Evolutionary conservation across 2,888 invertebrate genomes (phyloP), one percentile per base, ranked within the genome.

Genomic region (Pimpla rufipes): DNA sequence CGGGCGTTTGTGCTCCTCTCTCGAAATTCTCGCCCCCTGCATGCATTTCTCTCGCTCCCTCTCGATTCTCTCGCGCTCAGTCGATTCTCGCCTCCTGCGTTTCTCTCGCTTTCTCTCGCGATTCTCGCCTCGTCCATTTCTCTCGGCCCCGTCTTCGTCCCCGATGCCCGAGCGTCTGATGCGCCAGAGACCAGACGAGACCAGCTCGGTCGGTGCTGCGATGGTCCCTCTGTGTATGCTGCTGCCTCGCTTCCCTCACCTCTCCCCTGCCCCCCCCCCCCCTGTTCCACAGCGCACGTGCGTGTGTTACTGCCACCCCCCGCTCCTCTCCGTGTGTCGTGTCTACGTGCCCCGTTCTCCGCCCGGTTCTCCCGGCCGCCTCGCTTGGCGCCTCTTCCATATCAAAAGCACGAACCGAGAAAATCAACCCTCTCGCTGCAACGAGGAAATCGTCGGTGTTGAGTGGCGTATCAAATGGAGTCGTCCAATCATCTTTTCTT

Each of bases 1-100:
- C 89, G 89, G 87, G 87, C 87, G 88, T 87, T 85, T 88, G 81
- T 86, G 86, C 88, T 88, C 87, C 88, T 86, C 87, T 42, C 66
- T 42, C 10, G 1, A 21, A 10, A 13, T 37, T 59, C 37, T 59
- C 59, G 59, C 37, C 16, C n/a, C 16, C 5, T 59, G 57, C 42
- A 67, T 59, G 57, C 42, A 67, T 79, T 79, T 79, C 71, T 79
- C 71, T 37, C 62, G 71, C 71, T 71, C 88, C 85, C 87, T 42
- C 66, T 42, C 10, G 1, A 21, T 4, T 6, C n/a, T 59, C 37
- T 59, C 59, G 59, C 37, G 8, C n/a, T 10, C 5, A n/a, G n/a
- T 37, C 62, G 71, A 13, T 37, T 59, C 37, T 59, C 59, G 59
- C 37, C 16, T 13, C 16, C 5, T n/a, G n/a, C n/a, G n/a, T 59